phyloP scores from a whole-genome alignment of 1,140 invertebrate genomes.

The Leptinotarsa defecta region DNA sequence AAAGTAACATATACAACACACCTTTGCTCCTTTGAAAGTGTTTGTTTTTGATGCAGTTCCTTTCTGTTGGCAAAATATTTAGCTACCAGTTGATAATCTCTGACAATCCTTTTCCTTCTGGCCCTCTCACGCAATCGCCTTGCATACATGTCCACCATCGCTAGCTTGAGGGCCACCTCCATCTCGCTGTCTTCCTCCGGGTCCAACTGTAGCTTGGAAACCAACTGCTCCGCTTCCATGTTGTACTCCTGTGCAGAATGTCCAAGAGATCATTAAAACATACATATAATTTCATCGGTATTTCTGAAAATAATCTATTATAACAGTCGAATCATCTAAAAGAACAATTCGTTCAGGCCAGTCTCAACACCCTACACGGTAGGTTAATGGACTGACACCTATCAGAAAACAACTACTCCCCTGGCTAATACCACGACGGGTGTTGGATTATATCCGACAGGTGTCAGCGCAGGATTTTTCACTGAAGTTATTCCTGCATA shows the following conservation, averaged over 20 bases:
- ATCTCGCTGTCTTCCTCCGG: slow-evolving; percentile 85
- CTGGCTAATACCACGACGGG: no score
- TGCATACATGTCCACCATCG: slow-evolving; percentile 89
- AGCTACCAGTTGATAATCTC: slow-evolving; percentile 84
- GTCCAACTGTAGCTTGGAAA: slow-evolving; percentile 79
- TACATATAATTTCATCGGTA: no score
- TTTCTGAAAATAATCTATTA: no score
- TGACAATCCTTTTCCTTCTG: slow-evolving; percentile 82
- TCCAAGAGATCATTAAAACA: background rate
- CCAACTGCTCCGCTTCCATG: slow-evolving; percentile 86
- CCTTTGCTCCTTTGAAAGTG: slow-evolving; percentile 75
- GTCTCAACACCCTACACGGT: no score
- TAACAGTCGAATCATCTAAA: no score
- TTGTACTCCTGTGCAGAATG: slow-evolving; percentile 79
- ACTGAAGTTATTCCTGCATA: no score
- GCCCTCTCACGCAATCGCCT: slow-evolving; percentile 82
- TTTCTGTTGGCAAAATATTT: slow-evolving; percentile 73
- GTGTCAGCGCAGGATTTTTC: no score
- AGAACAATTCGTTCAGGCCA: no score
- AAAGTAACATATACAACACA: slow-evolving; percentile 53
- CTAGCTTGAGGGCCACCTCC: slow-evolving; percentile 78
- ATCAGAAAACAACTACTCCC: no score
- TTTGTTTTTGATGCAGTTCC: slow-evolving; percentile 65
- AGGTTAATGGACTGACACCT: no score
- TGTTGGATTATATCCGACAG: no score